phyloP scores from a whole-genome alignment of 2,113 vertebrate genomes.

The Oreochromis tanganicae region DNA sequence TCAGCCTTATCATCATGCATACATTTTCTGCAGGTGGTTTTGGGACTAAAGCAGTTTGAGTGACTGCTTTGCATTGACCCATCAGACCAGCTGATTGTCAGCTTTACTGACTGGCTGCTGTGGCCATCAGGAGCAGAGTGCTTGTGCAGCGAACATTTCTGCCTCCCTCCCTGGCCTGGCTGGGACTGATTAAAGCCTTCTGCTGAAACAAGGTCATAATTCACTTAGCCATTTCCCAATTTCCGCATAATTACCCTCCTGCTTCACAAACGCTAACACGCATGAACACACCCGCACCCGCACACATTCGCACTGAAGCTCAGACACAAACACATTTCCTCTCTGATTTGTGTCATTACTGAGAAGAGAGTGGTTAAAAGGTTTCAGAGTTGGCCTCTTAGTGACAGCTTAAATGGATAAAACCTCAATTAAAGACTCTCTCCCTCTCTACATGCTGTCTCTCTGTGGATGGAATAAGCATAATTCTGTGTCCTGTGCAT shows the following conservation, averaged over 20 bases:
- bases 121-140: conserved; percentile 9
- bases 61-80: conserved; percentile 1
- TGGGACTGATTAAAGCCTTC: conserved; percentile 70
- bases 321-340: conserved; percentile 54
- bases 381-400: conserved; percentile 67
- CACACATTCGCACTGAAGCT: conserved; percentile 28
- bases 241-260: conserved; percentile 69
- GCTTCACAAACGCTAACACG: conserved; percentile 27
- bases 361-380: conserved; percentile 68
- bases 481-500: conserved; percentile 37
- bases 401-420: conserved; percentile 75
- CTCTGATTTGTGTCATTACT: conserved; percentile 71
- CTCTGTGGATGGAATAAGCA: conserved; percentile 43
- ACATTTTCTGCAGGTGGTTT: not conserved
- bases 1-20: not conserved
- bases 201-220: conserved; percentile 76
- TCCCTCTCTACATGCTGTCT: conserved; percentile 24
- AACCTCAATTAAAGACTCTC: conserved; percentile 70
- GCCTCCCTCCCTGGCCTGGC: conserved; percentile 47
- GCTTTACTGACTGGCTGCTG: conserved; percentile 8
- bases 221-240: conserved; percentile 76
- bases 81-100: conserved; percentile 1
- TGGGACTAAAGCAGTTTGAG: not conserved
- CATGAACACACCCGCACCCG: not conserved
- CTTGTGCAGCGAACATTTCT: not conserved